Evolutionary conservation across 1,140 invertebrate genomes (phyloP), one percentile per base, ranked within the genome.

Genomic region (Caenorhabditis latens): DNA sequence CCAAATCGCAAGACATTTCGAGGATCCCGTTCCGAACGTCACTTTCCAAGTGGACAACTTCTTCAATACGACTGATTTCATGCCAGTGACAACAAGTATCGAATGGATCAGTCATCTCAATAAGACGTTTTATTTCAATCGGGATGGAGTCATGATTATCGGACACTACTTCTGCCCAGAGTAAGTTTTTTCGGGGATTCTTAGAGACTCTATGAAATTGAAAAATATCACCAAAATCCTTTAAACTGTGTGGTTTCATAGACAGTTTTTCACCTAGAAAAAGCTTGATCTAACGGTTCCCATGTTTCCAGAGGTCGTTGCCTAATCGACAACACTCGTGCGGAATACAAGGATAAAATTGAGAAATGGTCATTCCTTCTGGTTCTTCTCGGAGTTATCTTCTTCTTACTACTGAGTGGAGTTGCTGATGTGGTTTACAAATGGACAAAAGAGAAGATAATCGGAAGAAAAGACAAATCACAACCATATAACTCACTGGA

Each of bases 51-150:
- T 75, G 4, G 67, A 75, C n/a, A 75, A 75, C n/a, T 75, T 75
- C 67, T 75, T 19, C 67, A 75, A 75, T 48, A 46, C 67, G 4
- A 75, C 67, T 16, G 67, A 75, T 48, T 75, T 75, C 9, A 75
- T 75, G 67, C 67, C 67, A 16, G 67, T 46, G 67, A 75, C 67
- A 48, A 75, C 42, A 14, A 21, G n/a, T 5, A 11, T 75, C 8
- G 2, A 48, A 21, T 75, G 67, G 67, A 32, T 46, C 4, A 75
- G 67, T 48, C 43, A 75, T 75, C 16, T 43, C 5, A 75, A 75
- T 46, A 75, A 75, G 67, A 75, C 67, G 14, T 75, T 75, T n/a
- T 75, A n/a, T n/a, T 46, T 46, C 43, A 48, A 75, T n/a, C n/a
- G 19, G 19, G 67, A 43, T 75, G 67, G 67, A 46, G 21, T 46